Evolutionary conservation across 2,113 vertebrate genomes (phyloP), one percentile per base, ranked within the genome.

Genomic region (Benitochromis conjunctus): DNA sequence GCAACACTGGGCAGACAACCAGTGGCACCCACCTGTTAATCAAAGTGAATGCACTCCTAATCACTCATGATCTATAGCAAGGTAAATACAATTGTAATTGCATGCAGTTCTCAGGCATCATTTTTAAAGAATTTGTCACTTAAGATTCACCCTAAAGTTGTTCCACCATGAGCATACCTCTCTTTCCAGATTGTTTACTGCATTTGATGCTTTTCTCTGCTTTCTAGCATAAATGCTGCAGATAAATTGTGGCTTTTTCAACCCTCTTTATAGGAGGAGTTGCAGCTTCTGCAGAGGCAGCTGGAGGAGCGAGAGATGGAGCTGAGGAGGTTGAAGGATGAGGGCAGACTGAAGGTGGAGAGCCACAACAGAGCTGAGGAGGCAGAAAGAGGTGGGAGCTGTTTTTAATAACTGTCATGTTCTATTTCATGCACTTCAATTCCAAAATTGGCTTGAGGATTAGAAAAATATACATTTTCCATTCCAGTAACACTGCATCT

Each of bases 281-380:
- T 99, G 81, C 91, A 94, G 57, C 94, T 96, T 79, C 93, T 99
- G 86, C 98, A 97, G 95, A 97, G 93, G 81, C 97, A 97, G 83
- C 94, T 99, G 78, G 97, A 98, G 79, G 96, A 97, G 87, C 97
- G 96, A 24, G 98, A 99, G 90, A 85, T 85, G 0, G 97, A 98
- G 88, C 96, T 99, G 53, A 96, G 95, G 85, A 96, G 93, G 41
- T 56, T 98, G 74, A 97, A 96, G 4, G 97, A 97, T 2, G 97
- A 97, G 64, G 11, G 96, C 88, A 86, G 94, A 64, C 94, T 85
- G 87, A 97, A 94, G 84, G 90, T 88, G 77, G 95, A 95, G 92
- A 57, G 84, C 74, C 78, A 48, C 81, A 95, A 95, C 87, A 92
- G 91, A 62, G 66, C 88, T 2, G 96, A 97, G 66, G 94, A 95